Evolutionary conservation across 2,797 vertebrate species (phyloP), one percentile per base, ranked within the genome.

Genomic region (Muraenolepis orangiensis): DNA sequence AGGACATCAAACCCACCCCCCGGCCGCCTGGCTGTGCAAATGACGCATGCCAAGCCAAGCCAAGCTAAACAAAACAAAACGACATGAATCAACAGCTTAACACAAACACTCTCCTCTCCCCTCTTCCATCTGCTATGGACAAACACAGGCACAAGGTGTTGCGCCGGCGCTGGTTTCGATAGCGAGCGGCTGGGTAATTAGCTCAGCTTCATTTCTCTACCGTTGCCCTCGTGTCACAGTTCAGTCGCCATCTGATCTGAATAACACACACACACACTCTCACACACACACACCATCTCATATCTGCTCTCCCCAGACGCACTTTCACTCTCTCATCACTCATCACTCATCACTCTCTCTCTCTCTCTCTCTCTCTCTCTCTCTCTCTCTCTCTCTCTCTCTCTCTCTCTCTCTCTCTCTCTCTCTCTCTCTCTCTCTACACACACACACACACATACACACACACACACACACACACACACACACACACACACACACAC

Each of bases 181-280:
- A 78, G 81, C 71, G 66, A 76, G n/a, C 71, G 86, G 88, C 73
- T 76, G 79, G 71, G 73, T 72, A 74, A 80, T 80, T 81, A 80
- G 78, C 80, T 61, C n/a, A n/a, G 69, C 76, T 78, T 82, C 64
- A 77, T 88, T 84, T 89, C 80, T 78, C 78, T 74, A 70, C 85
- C 79, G 84, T 76, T 85, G 85, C 71, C 74, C n/a, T n/a, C 38
- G 72, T 74, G 86, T 89, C 84, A 90, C 84, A 90, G 88, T 86
- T 89, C 75, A 86, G 77, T 82, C 78, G 2, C 34, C 81, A 83
- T 90, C 85, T 86, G 87, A 93, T 91, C 86, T 82, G 80, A 86
- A 85, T 87, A 89, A 88, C 88, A 87, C 90, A 91, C 32, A 34
- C 32, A 34, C 32, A 34, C 32, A 34, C 32, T 4, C 32, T 4